phyloP scores from a whole-genome alignment of 2,888 invertebrate genomes.

The Mystacides longicornis region DNA sequence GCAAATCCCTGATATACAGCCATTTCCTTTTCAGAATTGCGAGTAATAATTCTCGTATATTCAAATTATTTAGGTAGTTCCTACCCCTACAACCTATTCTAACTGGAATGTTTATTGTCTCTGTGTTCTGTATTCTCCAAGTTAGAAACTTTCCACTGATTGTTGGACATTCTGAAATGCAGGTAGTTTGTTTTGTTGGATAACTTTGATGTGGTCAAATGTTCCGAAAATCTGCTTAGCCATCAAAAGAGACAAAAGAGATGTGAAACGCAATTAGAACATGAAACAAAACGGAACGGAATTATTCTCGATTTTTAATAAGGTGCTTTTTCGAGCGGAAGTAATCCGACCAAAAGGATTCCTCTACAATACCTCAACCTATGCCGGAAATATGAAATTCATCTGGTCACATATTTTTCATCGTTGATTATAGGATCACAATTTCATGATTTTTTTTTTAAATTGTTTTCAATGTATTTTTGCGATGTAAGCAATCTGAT shows the following conservation, averaged over 20 bases:
- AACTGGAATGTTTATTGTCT: background rate
- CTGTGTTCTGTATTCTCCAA: background rate
- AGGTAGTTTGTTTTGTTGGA: background rate
- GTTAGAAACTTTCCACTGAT: background rate
- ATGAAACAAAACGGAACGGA: background rate
- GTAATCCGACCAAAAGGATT: background rate
- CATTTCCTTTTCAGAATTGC: too few relatives aligned
- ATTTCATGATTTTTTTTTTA: too few relatives aligned
- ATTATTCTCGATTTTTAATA: background rate
- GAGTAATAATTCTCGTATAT: too few relatives aligned
- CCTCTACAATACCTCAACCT: too few relatives aligned
- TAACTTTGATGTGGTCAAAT: conserved; percentile 1
- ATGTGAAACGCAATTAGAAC: background rate
- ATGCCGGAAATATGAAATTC: background rate
- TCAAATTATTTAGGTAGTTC: too few relatives aligned
- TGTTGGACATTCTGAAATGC: background rate
- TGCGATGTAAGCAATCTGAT: too few relatives aligned
- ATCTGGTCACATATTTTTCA: background rate
- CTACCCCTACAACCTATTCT: background rate
- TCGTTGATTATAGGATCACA: too few relatives aligned
- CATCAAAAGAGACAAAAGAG: conserved; percentile 2
- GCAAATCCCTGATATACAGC: too few relatives aligned
- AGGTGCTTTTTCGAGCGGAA: background rate
- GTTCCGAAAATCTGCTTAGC: background rate
- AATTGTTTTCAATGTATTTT: too few relatives aligned